Evolutionary conservation across 2,888 invertebrate species (phyloP), one percentile per base, ranked within the genome.

Genomic region (Diloba caeruleocephala): DNA sequence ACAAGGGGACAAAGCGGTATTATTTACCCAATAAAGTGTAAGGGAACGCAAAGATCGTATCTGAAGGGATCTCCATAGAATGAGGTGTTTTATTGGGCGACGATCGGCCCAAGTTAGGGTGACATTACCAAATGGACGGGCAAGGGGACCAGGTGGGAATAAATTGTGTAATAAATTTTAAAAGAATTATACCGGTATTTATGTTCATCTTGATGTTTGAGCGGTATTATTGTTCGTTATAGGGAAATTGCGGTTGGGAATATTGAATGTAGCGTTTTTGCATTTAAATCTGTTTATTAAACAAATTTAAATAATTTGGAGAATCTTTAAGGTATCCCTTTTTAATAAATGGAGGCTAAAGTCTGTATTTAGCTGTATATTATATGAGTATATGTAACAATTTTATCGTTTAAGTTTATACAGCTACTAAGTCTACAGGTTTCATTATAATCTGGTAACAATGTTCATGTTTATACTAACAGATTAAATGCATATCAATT

Each of bases 1-100:
- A 80, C 71, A 75, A 57, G 57, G 69, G 75, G 66, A 75, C 72
- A 72, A 71, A 74, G 74, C 64, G 52, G 63, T 74, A 78, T 82
- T 79, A 79, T 79, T 79, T 77, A 77, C 76, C 72, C 79, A 79
- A 82, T 82, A 82, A 83, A 82, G 62, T 74, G 74, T 72, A 76
- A 69, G 72, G 55, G 72, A 65, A 62, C 54, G 69, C 72, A 70
- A 68, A 78, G 83, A 82, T 84, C 73, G 74, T 82, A 84, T 84
- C 84, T 74, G 64, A 52, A 60, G 56, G 53, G 76, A 81, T 81
- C 76, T 79, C 77, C 75, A 81, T 82, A 81, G 76, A 78, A 83
- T 60, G 82, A 80, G 81, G 81, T 84, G 83, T 83, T 85, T 85
- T 85, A 86, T 86, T 76, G 80, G 71, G 74, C 76, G 74, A 73